Conservation (phyloP, 2,888 invertebrate genomes). For the Synanthedon andrenaeformis region DNA sequence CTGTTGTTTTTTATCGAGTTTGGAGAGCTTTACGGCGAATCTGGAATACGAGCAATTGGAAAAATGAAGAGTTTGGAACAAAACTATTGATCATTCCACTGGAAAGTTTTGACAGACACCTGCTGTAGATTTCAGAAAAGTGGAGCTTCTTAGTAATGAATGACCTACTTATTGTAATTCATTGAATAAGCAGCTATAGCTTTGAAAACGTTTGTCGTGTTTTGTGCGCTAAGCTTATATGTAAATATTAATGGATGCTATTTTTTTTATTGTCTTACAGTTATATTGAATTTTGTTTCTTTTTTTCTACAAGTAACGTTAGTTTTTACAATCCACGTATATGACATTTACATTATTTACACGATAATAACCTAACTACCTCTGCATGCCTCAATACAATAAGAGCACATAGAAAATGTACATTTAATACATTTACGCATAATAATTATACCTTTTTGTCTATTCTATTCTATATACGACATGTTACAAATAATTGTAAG, state of each 20-base stretch:
- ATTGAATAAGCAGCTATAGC: slow-evolving; percentile 17
- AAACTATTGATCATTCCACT: too few species aligned
- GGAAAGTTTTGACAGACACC: too few species aligned
- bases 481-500: slow-evolving; percentile 42
- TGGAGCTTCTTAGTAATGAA: not conserved
- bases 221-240: slow-evolving; percentile 49
- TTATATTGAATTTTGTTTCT: slow-evolving; percentile 19
- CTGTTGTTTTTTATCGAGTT: too few species aligned
- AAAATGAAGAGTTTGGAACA: too few species aligned
- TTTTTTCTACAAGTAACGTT: not conserved
- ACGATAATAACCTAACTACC: slow-evolving; percentile 53
- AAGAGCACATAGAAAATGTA: not conserved
- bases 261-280: slow-evolving; percentile 19
- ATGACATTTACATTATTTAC: not conserved
- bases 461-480: slow-evolving; percentile 43
- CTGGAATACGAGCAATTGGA: too few species aligned
- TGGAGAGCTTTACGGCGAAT: too few species aligned
- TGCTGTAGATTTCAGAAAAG: not conserved
- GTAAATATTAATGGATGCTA: slow-evolving; percentile 44
- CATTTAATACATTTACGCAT: slow-evolving; percentile 28
- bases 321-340: not conserved
- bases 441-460: slow-evolving; percentile 23
- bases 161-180: not conserved
- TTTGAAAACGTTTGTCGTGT: slow-evolving; percentile 36
- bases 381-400: slow-evolving; percentile 57